Conservation (phyloP, 2,888 invertebrate genomes). For the Mimas tiliae region DNA sequence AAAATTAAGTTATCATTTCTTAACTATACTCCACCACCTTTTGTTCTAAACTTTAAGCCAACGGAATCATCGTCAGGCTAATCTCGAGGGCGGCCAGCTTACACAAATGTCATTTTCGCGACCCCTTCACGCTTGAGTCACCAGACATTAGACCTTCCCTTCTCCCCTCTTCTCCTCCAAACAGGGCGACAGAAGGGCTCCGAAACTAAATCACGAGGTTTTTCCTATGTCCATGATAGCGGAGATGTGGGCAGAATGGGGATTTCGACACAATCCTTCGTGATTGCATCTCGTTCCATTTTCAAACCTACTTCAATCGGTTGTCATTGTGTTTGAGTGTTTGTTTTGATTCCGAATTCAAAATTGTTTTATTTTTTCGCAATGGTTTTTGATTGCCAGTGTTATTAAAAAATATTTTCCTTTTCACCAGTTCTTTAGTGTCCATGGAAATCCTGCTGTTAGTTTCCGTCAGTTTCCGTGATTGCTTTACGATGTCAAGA, state of each 20-base stretch:
- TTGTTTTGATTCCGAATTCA: slow-evolving; percentile 42
- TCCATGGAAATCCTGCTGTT: too few species aligned
- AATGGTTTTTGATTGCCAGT: neutral
- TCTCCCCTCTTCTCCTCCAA: slow-evolving; percentile 34
- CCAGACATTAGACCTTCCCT: slow-evolving; percentile 49
- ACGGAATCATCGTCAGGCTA: slow-evolving; percentile 60
- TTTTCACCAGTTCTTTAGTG: too few species aligned
- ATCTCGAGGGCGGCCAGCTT: slow-evolving; percentile 72
- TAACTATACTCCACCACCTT: slow-evolving; percentile 25
- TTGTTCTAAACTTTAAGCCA: slow-evolving; percentile 49
- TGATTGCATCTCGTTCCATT: slow-evolving; percentile 67
- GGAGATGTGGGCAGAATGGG: slow-evolving; percentile 60
- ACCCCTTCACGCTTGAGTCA: slow-evolving; percentile 61
- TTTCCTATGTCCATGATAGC: slow-evolving; percentile 43
- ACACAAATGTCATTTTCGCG: slow-evolving; percentile 75
- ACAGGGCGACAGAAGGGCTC: slow-evolving; percentile 39
- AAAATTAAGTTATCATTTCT: neutral
- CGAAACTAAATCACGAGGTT: slow-evolving; percentile 38
- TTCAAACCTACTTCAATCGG: slow-evolving; percentile 57
- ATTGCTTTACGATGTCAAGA: too few species aligned
- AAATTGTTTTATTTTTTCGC: slow-evolving; percentile 19
- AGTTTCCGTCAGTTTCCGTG: too few species aligned
- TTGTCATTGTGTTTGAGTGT: slow-evolving; percentile 46
- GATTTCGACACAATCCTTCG: slow-evolving; percentile 62
- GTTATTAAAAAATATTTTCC: neutral